Base-by-base conservation (phyloP, 2,797 vertebrate species). In the Poecilia gillii region DNA sequence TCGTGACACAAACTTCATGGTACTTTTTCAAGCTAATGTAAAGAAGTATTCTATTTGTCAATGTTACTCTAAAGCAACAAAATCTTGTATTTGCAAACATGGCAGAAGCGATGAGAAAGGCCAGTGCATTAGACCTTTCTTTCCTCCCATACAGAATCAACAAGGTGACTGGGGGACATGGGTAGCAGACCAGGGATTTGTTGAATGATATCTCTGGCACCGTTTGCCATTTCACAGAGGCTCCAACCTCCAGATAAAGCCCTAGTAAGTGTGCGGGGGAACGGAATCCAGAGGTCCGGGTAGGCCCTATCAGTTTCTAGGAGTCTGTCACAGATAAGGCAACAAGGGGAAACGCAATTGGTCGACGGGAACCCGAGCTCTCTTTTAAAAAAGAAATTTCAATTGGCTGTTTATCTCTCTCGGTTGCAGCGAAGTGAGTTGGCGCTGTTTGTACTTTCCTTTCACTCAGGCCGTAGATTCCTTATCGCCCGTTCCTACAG, bases 291-390 rank as follows among this genome's bases (percentile, higher is more conserved):
- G 93, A 93, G 91, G 91, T 91, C 82, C 85, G 72, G 70, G 87
- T 6, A 84, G 76, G 83, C 84, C 88, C 92, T 96, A 95, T 95
- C 95, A 91, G 92, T 91, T 94, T 93, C 90, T 93, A 72, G 90
- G 92, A 94, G 95, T 94, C 93, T 95, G 91, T 90, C 87, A 78
- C 85, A 95, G 95, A 96, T 96, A 95, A 96, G 92, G 83, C 76
- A 81, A 86, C 85, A 83, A 87, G 79, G 82, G 90, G 90, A 81
- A 87, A 88, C 47, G 75, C 80, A 78, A 94, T 92, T 94, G 93
- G 90, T 81, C 86, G 55, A 71, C 80, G 36, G 79, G 76, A 77
- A 84, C 78, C 76, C 72, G 39, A 78, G 78, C 55, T 51, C 81
- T 86, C 85, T 88, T 93, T 93, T 89, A 88, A 91, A 93, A 92